Conservation (phyloP, 1,140 invertebrate genomes). For the Drosophila albomicans region DNA sequence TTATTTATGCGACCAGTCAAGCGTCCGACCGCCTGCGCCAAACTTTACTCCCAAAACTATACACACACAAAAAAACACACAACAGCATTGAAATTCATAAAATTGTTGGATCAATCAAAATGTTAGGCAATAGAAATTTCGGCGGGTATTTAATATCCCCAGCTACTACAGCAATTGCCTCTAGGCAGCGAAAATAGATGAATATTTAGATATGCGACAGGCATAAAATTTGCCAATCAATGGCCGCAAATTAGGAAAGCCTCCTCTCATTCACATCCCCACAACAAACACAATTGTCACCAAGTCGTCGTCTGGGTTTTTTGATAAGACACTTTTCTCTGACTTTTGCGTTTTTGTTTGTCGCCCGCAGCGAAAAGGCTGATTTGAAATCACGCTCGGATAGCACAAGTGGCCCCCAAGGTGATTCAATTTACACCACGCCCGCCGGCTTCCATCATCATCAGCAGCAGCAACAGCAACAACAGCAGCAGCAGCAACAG, state of each 20-base stretch:
- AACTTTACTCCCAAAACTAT: slow-evolving; percentile 25
- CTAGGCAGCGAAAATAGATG: slow-evolving; percentile 61
- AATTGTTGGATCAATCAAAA: slow-evolving; percentile 40
- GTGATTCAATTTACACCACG: slow-evolving; percentile 85
- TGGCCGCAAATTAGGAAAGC: slow-evolving; percentile 39
- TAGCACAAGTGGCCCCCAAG: slow-evolving; percentile 84
- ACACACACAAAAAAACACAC: slow-evolving; percentile 7
- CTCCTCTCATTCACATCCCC: background rate
- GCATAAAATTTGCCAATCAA: slow-evolving; percentile 77
- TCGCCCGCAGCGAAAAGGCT: slow-evolving; percentile 84
- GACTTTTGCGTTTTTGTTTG: slow-evolving; percentile 25
- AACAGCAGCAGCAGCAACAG: slow-evolving; percentile 71
- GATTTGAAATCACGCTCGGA: slow-evolving; percentile 85
- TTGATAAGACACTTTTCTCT: slow-evolving; percentile 64
- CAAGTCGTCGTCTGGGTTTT: slow-evolving; percentile 2
- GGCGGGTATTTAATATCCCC: slow-evolving; percentile 55
- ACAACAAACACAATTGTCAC: slow-evolving; percentile 58
- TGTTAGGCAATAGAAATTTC: slow-evolving; percentile 6
- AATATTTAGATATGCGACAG: slow-evolving; percentile 68
- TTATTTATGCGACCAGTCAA: slow-evolving; percentile 40
- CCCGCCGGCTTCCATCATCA: slow-evolving; percentile 84
- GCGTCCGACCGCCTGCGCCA: slow-evolving; percentile 12
- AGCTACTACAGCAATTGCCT: slow-evolving; percentile 33
- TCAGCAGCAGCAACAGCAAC: slow-evolving; percentile 76
- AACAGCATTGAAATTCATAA: slow-evolving; percentile 20